Conservation (phyloP, 2,888 invertebrate genomes). For the Schizaphis graminum region DNA sequence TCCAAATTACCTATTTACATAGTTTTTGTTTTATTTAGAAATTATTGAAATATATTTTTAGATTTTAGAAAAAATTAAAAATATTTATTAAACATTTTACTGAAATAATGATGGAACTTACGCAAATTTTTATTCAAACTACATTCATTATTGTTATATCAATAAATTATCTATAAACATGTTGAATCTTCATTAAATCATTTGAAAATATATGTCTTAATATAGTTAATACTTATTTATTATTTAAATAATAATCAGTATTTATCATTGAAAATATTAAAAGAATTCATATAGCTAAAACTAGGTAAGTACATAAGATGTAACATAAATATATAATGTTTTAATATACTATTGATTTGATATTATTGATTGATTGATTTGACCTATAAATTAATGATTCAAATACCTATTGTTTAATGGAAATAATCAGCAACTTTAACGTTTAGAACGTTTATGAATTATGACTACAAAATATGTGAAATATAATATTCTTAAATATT, state of each 20-base stretch:
- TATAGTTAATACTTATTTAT: neutral
- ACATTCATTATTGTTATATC: neutral
- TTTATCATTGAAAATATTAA: neutral
- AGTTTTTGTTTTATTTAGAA: neutral
- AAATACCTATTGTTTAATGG: neutral
- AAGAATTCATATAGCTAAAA: neutral
- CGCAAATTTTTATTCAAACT: no score
- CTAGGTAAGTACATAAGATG: neutral
- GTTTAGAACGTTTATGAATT: neutral
- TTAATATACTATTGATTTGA: neutral
- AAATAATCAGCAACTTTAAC: neutral
- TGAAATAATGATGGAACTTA: neutral
- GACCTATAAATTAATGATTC: neutral
- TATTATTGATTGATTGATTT: neutral
- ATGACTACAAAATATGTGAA: neutral
- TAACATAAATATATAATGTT: neutral
- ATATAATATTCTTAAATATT: neutral
- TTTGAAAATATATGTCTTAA: neutral
- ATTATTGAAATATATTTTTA: neutral
- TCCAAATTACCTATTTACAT: neutral
- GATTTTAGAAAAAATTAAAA: neutral
- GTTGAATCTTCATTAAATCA: neutral
- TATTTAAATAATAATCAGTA: neutral
- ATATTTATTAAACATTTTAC: neutral
- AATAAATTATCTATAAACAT: neutral